Conservation (phyloP, 2,113 vertebrate genomes). For the Sus scrofa region DNA sequence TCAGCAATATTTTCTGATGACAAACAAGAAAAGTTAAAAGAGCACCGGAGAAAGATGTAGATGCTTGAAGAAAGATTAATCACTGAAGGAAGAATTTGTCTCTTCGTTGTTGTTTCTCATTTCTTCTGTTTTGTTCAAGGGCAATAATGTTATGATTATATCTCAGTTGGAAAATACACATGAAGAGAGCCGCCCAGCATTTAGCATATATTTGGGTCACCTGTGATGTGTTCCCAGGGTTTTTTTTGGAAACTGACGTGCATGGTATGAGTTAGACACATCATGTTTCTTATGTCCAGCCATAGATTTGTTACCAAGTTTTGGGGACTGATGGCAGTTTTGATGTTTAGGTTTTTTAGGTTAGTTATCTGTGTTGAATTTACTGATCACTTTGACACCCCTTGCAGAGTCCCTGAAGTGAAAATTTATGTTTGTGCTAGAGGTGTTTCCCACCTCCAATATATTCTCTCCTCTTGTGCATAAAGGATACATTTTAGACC, state of each 20-base stretch:
- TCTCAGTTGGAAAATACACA: slow-evolving; percentile 2
- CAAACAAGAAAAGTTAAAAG: background rate
- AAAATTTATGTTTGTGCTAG: slow-evolving; percentile 46
- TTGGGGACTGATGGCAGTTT: slow-evolving; percentile 35
- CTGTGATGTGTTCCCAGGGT: background rate
- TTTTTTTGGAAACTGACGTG: background rate
- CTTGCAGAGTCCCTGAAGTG: background rate
- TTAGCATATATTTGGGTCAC: background rate
- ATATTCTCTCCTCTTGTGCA: slow-evolving; percentile 1
- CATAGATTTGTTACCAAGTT: slow-evolving; percentile 44
- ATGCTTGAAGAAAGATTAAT: slow-evolving; percentile 12
- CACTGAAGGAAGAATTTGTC: background rate
- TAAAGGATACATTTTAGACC: slow-evolving; percentile 47
- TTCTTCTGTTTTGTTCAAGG: slow-evolving; percentile 19
- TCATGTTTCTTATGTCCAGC: background rate
- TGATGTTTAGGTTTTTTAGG: slow-evolving; percentile 53
- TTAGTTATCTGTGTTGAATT: slow-evolving; percentile 54
- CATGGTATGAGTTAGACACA: background rate
- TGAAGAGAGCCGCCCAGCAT: background rate
- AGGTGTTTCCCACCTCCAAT: background rate
- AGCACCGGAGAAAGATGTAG: background rate
- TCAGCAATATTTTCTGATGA: background rate
- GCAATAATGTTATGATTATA: background rate
- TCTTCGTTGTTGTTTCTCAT: background rate
- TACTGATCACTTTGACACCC: slow-evolving; percentile 52